These are phyloP conservation scores for Yponomeuta malinellus DNA, from an alignment of 2,888 invertebrate species.

Conservation along the genomic window DNA sequence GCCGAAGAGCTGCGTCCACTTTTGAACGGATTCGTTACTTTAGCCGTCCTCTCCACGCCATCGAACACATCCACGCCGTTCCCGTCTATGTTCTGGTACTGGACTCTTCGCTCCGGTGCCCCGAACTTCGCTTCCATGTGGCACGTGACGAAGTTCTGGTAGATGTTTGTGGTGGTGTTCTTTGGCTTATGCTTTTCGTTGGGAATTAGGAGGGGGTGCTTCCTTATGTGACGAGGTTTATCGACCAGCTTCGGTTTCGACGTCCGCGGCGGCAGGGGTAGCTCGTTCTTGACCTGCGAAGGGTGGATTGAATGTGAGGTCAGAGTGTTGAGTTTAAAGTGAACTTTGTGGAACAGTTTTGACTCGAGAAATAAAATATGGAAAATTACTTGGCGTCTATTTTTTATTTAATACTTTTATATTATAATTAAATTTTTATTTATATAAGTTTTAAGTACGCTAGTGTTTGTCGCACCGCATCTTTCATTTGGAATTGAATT, in stretches of 20 bases:
- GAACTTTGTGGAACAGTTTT: too few species aligned
- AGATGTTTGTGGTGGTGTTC: conserved; percentile 33
- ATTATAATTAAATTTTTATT: too few species aligned
- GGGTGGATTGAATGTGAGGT: too few species aligned
- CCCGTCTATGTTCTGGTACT: conserved; percentile 18
- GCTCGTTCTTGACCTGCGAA: conserved; percentile 30
- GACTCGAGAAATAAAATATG: too few species aligned
- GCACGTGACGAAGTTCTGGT: conserved; percentile 47
- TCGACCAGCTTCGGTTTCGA: conserved; percentile 54
- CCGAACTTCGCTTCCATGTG: conserved; percentile 21
- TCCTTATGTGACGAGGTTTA: conserved; percentile 56
- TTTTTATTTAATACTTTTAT: too few species aligned
- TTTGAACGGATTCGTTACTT: conserved; percentile 46
- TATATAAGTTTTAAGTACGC: too few species aligned
- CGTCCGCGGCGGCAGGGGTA: conserved; percentile 54
- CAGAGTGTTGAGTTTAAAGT: too few species aligned
- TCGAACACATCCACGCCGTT: conserved; percentile 40
- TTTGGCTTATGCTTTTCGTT: conserved; percentile 15
- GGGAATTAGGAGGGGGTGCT: conserved; percentile 46
- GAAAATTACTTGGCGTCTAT: too few species aligned
- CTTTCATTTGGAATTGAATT: too few species aligned
- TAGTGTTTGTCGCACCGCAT: too few species aligned
- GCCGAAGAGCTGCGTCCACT: conserved; percentile 19
- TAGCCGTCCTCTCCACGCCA: conserved; percentile 28
- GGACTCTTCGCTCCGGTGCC: conserved; percentile 14